Percentiles rank a stretch among this genome's conserved stretches.
Conservation (phyloP, 2,113 vertebrate species). For the Chinchilla lanigera region DNA sequence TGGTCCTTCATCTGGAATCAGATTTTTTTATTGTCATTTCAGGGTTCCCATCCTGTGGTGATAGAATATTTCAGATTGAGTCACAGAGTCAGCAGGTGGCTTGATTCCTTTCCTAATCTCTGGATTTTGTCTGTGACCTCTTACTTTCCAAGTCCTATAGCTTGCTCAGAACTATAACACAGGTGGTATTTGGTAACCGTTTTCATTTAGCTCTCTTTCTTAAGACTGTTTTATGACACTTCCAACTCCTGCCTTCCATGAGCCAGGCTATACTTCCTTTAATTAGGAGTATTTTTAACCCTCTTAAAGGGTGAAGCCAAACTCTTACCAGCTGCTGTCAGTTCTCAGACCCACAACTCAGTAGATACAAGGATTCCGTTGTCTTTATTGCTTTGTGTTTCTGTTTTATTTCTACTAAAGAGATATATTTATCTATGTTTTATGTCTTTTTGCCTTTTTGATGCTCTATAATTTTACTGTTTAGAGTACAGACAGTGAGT, state of each 20-base stretch:
- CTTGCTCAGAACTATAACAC: neutral
- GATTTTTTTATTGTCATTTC: slow-evolving; percentile 27
- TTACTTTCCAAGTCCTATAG: neutral
- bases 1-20: neutral
- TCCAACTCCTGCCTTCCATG: neutral
- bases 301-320: neutral
- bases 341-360: neutral
- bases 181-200: slow-evolving; percentile 33
- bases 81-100: slow-evolving; percentile 22
- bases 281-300: neutral
- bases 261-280: neutral
- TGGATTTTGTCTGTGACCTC: slow-evolving; percentile 40
- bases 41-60: neutral
- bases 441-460: slow-evolving; percentile 32
- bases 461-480: neutral
- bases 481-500: neutral
- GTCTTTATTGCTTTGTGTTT: slow-evolving; percentile 24
- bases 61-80: neutral
- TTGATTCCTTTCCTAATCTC: slow-evolving; percentile 50
- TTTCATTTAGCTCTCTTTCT: slow-evolving; percentile 54
- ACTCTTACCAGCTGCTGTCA: neutral
- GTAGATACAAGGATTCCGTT: neutral
- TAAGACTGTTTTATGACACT: neutral
- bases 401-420: neutral
- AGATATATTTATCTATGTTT: slow-evolving; percentile 45